These are phyloP conservation scores for Diphyllodes magnificus DNA, from an alignment of 2,113 vertebrate genomes.

Conservation along the genomic window DNA sequence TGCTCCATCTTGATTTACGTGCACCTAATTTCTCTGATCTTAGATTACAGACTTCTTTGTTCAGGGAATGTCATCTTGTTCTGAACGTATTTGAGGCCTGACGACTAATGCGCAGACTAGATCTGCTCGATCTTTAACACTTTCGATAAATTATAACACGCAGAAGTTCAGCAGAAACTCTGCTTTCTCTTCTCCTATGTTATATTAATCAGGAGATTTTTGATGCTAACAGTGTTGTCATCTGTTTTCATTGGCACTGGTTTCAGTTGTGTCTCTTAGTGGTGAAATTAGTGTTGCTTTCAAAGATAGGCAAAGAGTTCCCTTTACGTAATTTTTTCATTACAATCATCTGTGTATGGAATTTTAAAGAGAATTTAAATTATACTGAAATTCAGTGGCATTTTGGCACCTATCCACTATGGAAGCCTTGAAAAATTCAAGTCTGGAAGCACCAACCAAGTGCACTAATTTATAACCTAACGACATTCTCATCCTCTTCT, in stretches of 20 bases:
- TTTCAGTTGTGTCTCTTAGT: background rate
- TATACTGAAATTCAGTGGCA: background rate
- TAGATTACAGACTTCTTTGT: slow-evolving; percentile 32
- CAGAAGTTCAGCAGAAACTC: background rate
- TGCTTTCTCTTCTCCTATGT: background rate
- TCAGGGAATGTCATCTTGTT: slow-evolving; percentile 30
- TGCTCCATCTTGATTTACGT: background rate
- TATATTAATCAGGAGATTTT: background rate
- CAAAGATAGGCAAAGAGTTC: background rate
- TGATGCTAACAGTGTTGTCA: background rate
- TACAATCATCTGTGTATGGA: background rate
- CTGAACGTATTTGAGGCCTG: background rate
- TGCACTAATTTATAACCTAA: background rate
- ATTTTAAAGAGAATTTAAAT: background rate
- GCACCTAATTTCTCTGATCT: slow-evolving; percentile 13
- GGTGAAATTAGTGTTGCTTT: background rate
- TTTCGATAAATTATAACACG: background rate
- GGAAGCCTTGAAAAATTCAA: background rate
- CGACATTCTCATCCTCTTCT: background rate
- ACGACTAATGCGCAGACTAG: accelerated
- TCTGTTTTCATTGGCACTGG: background rate
- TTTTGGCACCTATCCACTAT: background rate
- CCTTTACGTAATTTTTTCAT: background rate
- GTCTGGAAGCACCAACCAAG: background rate
- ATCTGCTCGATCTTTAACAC: background rate